Evolutionary conservation across 2,888 invertebrate genomes (phyloP), one percentile per base, ranked within the genome.

Genomic region (Oligia latruncula): DNA sequence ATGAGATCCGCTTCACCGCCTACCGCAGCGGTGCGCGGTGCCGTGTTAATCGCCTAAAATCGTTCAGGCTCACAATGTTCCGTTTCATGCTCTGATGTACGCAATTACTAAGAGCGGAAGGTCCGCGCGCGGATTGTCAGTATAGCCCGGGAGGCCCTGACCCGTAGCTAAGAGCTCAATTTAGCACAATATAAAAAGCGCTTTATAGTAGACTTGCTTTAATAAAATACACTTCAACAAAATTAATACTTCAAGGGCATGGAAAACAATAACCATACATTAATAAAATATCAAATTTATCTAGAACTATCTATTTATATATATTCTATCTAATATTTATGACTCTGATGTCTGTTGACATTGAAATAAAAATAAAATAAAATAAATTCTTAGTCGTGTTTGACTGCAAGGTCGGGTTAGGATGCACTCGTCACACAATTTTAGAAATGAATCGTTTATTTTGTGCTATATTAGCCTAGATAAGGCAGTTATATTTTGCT

Each of bases 211-310:
- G 55, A 78, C 73, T 78, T 58, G 78, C 55, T 73, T 74, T 66
- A 87, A 77, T 79, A 86, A 87, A 80, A 87, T 81, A 86, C 84
- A 84, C 78, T 73, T 87, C 76, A 90, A 91, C 88, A 88, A 89
- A 88, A 90, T 86, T 91, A 91, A 91, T 91, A 91, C 91, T 91
- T 89, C 74, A 87, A 71, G 80, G 88, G 86, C 78, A 89, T 86
- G 88, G 83, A 81, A 79, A 85, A 88, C 75, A 77, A 82, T 80
- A 83, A 83, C 84, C 84, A 84, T 77, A 84, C 82, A 74, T n/a
- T 83, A 88, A 88, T 82, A 83, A 90, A 78, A 87, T 88, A 88
- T 88, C 58, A 84, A 87, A 88, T 82, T 84, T 79, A 81, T 84
- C 80, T 90, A 90, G 65, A 81, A 70, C 89, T 90, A 90, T 84